These are phyloP conservation scores for Isurus oxyrinchus DNA, from an alignment of 2,113 vertebrate species.

Conservation along the genomic window DNA sequence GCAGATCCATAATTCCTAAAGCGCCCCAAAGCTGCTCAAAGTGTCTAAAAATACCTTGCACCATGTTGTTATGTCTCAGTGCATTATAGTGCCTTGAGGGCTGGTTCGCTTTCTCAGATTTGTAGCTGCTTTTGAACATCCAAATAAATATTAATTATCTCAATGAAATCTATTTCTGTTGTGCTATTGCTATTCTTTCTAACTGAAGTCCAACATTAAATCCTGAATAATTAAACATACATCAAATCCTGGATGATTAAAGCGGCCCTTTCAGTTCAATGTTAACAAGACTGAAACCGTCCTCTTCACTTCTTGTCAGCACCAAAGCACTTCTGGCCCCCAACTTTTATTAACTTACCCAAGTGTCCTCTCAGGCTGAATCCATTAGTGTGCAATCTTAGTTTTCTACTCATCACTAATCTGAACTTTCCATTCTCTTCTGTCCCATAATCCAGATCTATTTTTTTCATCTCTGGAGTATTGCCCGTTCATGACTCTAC, in stretches of 20 bases:
- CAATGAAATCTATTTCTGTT: background rate
- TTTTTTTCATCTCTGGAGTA: background rate
- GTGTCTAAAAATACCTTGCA: background rate
- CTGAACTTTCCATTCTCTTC: background rate
- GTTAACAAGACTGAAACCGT: background rate
- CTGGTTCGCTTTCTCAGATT: background rate
- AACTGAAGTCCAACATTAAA: background rate
- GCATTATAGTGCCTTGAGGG: background rate
- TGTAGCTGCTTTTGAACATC: background rate
- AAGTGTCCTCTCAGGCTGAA: background rate
- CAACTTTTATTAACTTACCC: background rate
- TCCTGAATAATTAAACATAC: background rate
- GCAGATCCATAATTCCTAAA: background rate
- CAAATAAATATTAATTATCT: conserved; percentile 12
- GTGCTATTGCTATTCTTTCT: background rate
- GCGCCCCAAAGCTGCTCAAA: background rate
- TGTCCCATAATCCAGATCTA: background rate
- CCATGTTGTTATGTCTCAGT: background rate
- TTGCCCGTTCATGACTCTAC: background rate
- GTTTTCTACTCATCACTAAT: background rate
- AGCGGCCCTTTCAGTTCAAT: background rate
- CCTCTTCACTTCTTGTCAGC: background rate
- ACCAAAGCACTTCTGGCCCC: background rate
- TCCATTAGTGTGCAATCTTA: background rate
- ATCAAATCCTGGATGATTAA: background rate